These are phyloP conservation scores for Cebus imitator DNA, from an alignment of 2,113 vertebrate species.

Conservation along the genomic window DNA sequence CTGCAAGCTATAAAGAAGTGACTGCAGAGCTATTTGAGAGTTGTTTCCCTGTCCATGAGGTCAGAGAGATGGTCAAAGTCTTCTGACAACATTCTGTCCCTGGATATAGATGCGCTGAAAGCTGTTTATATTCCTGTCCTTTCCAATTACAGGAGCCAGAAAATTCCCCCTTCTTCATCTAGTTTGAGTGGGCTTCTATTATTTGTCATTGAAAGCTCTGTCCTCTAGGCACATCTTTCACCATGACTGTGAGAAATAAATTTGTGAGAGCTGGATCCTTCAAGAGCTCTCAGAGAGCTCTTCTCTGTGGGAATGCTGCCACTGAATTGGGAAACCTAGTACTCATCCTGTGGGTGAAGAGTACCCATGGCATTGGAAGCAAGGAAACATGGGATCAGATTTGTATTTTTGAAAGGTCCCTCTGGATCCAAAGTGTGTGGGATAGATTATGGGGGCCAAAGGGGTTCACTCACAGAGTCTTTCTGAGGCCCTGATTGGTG, in stretches of 20 bases:
- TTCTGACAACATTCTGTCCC: background rate
- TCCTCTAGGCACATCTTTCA: background rate
- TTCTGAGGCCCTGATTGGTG: background rate
- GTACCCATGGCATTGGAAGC: background rate
- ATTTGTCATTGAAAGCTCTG: background rate
- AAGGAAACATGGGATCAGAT: background rate
- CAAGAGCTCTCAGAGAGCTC: background rate
- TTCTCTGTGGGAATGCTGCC: background rate
- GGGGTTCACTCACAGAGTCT: background rate
- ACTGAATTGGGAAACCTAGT: background rate
- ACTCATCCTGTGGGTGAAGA: background rate
- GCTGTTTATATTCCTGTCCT: background rate
- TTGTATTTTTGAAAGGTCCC: background rate
- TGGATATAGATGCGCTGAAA: background rate
- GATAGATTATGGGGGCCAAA: background rate
- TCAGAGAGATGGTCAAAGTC: background rate
- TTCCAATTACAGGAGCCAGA: background rate
- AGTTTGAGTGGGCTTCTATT: conserved; percentile 31
- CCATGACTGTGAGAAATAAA: background rate
- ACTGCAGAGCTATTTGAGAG: background rate
- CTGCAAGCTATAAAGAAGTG: background rate
- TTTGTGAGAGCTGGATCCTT: background rate
- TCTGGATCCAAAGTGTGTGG: background rate
- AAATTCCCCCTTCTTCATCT: background rate
- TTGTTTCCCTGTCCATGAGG: background rate